Evolutionary conservation across 2,888 invertebrate species (phyloP).

Genomic region (Eumerus sabulonum): DNA sequence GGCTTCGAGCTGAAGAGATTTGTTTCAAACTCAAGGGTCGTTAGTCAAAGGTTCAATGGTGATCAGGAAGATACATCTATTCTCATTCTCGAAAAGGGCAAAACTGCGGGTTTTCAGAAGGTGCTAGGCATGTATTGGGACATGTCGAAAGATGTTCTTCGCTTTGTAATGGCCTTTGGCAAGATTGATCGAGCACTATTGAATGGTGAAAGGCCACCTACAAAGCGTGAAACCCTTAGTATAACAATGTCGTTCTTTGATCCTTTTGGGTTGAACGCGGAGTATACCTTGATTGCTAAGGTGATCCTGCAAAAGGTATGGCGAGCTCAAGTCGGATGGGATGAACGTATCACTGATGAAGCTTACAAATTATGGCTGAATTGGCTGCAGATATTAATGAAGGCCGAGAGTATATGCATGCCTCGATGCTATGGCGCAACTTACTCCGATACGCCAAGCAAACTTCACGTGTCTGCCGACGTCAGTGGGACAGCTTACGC

Average conservation of each 20-base stretch:
- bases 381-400: too few relatives aligned
- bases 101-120: neutral
- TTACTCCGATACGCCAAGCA: neutral
- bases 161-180: slow-evolving; percentile 41
- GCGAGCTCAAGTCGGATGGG: too few relatives aligned
- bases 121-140: slow-evolving; percentile 54
- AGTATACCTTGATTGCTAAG: too few relatives aligned
- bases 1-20: too few relatives aligned
- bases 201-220: slow-evolving; percentile 31
- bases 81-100: neutral
- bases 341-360: too few relatives aligned
- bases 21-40: slow-evolving; percentile 3
- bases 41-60: slow-evolving; percentile 2
- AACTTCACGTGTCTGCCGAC: slow-evolving; percentile 50
- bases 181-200: slow-evolving; percentile 34
- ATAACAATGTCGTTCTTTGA: too few relatives aligned
- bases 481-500: slow-evolving; percentile 43
- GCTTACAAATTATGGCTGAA: too few relatives aligned
- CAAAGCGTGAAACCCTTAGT: too few relatives aligned
- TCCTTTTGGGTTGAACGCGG: too few relatives aligned
- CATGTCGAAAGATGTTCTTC: slow-evolving; percentile 14
- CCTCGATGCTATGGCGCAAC: too few relatives aligned
- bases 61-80: neutral
- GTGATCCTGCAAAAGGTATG: too few relatives aligned
- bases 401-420: slow-evolving; percentile 3